phyloP scores from a whole-genome alignment of 1,140 invertebrate genomes.

The Notospermus geniculatus region DNA sequence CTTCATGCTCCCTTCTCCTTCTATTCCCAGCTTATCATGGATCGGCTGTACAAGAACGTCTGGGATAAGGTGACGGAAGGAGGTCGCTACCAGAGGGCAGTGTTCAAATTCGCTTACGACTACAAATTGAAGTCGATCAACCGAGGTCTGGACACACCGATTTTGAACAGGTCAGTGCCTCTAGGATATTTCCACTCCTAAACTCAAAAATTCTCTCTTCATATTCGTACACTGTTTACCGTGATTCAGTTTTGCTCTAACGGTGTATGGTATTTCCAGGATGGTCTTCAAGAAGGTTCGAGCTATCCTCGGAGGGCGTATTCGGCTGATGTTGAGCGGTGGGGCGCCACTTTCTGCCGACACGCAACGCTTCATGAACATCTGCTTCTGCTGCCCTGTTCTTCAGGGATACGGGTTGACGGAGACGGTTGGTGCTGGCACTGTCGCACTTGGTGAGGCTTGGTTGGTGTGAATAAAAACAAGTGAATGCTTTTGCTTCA shows the following conservation, averaged over 20 bases:
- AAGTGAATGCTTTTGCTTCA: too few species aligned
- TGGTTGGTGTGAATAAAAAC: background rate
- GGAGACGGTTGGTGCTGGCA: constrained; percentile 91
- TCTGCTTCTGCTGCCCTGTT: constrained; percentile 86
- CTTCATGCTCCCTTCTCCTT: constrained; percentile 9
- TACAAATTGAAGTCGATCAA: constrained; percentile 76
- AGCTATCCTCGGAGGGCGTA: constrained; percentile 77
- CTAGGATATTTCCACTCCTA: too few species aligned
- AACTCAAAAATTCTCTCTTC: too few species aligned
- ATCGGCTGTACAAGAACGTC: constrained; percentile 92
- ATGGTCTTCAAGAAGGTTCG: constrained; percentile 77
- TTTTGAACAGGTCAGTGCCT: constrained; percentile 59
- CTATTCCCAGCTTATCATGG: constrained; percentile 78
- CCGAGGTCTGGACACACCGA: constrained; percentile 54
- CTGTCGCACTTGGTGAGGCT: constrained; percentile 75
- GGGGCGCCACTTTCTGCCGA: constrained; percentile 94
- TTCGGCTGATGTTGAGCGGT: constrained; percentile 84
- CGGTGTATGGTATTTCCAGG: constrained; percentile 51
- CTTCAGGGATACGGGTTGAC: constrained; percentile 96
- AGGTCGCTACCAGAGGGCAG: constrained; percentile 68
- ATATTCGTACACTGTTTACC: too few species aligned
- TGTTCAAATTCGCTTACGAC: constrained; percentile 85
- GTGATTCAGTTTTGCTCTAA: constrained; percentile 1
- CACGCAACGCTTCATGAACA: constrained; percentile 91
- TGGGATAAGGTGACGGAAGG: constrained; percentile 84